Evolutionary conservation across 2,113 vertebrate species (phyloP), one percentile per base, ranked within the genome.

Genomic region (Setophaga kirtlandii): DNA sequence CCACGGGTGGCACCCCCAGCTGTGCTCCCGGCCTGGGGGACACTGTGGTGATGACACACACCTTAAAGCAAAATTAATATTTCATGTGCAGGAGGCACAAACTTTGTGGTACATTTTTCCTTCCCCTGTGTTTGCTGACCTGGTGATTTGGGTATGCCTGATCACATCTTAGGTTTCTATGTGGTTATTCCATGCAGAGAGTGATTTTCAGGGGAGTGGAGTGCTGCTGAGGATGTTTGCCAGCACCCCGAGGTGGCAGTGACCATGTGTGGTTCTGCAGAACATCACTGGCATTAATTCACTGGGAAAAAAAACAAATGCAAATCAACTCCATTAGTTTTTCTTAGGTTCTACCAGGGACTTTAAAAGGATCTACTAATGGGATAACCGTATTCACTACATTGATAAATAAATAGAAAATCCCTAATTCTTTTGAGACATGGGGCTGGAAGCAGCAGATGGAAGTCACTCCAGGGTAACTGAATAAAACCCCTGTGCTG

Each of bases 351-450:
- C 94, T 97, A 87, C 77, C 88, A 91, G 70, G 90, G 90, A 91
- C 87, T 96, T 97, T 89, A 92, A 97, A 96, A 96, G 94, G 94
- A 84, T 94, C 65, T 90, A 15, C 87, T 96, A 95, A 96, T 87
- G 94, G 96, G 95, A 93, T 97, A 95, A 86, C 93, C 71, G 65
- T 96, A 94, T 93, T 96, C 93, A 33, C 87, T 93, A 77, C 94
- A 94, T 97, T 95, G 94, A 94, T 95, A 97, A 94, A 97, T 96
- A 97, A 96, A 97, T 65, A 94, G 97, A 95, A 97, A 97, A 93
- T 81, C 74, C 85, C 50, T 70, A 68, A 84, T 92, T 95, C 90
- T 85, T 80, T 60, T 0, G 14, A 73, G 85, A 80, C 19, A 15
- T 84, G 70, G 71, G 63, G 68, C 90, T 55, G 67, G 73, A 68